Evolutionary conservation across 2,888 invertebrate species (phyloP).

Genomic region (Acleris holmiana): DNA sequence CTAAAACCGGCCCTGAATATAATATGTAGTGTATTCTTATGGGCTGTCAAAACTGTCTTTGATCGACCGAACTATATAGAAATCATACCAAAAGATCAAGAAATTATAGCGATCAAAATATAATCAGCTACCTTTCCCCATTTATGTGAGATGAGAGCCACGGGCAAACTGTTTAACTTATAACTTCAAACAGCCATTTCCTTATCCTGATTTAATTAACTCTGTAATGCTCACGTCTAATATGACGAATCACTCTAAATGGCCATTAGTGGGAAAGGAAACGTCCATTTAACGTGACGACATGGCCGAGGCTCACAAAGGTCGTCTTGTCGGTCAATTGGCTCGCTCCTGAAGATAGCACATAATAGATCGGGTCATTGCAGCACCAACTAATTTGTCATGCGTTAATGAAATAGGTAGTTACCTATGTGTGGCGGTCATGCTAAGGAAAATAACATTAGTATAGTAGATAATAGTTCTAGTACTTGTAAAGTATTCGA

Average conservation of each 20-base stretch:
- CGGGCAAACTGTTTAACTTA: background rate
- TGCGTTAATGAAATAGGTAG: background rate
- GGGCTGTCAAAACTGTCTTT: no score
- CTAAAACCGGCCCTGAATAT: no score
- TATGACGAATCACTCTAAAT: conserved; percentile 35
- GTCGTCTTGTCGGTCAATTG: conserved; percentile 45
- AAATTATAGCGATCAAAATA: no score
- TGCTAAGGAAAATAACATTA: no score
- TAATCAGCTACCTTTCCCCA: no score
- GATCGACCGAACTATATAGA: no score
- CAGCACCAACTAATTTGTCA: conserved; percentile 1
- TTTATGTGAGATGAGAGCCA: no score
- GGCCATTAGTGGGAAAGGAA: conserved; percentile 56
- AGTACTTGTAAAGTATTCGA: no score
- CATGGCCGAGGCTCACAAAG: conserved; percentile 56
- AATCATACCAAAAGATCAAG: no score
- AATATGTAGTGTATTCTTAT: no score
- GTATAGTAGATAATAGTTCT: no score
- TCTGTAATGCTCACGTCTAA: conserved; percentile 21
- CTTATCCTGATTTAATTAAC: conserved; percentile 32
- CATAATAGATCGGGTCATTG: background rate
- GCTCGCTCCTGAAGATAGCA: background rate
- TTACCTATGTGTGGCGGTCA: no score
- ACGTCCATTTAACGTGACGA: conserved; percentile 58
- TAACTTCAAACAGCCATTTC: conserved; percentile 11